Conservation (phyloP, 2,113 vertebrate species). For the Entelurus aequoreus region DNA sequence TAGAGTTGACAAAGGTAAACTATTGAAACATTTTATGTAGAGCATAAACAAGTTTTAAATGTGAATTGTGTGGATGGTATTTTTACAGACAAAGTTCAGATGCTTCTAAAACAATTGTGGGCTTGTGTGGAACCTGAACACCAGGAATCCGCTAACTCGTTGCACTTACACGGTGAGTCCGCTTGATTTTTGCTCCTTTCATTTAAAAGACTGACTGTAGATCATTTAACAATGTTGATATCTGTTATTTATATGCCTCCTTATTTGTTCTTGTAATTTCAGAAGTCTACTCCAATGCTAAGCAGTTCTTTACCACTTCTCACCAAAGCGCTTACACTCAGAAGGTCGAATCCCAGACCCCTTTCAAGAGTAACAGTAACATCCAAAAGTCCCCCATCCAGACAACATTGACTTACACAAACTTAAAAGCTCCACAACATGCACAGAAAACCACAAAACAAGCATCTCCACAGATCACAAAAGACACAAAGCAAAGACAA, state of each 20-base stretch:
- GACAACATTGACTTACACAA: neutral
- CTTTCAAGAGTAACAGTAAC: constrained; percentile 10
- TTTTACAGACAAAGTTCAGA: constrained; percentile 78
- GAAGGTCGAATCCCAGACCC: neutral
- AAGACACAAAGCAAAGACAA: constrained; percentile 8
- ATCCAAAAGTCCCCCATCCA: neutral
- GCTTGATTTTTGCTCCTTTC: neutral
- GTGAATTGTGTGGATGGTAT: neutral
- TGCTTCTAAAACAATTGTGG: constrained; percentile 85
- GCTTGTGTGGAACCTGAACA: constrained; percentile 75
- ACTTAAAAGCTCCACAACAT: neutral
- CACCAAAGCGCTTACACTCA: constrained; percentile 6
- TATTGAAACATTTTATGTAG: neutral
- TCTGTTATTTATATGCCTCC: neutral
- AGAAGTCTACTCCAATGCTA: constrained; percentile 26
- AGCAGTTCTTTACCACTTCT: constrained; percentile 4
- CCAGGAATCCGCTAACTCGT: constrained; percentile 15
- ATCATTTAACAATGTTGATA: neutral
- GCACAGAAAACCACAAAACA: constrained; percentile 3
- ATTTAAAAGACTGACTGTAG: neutral
- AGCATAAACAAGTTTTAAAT: neutral
- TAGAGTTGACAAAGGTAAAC: constrained; percentile 84
- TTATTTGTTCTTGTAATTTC: constrained; percentile 13
- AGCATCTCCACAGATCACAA: neutral
- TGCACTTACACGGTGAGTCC: constrained; percentile 41